These are phyloP conservation scores for Holacanthus passer DNA, from an alignment of 2,113 vertebrate species.

Conservation along the genomic window DNA sequence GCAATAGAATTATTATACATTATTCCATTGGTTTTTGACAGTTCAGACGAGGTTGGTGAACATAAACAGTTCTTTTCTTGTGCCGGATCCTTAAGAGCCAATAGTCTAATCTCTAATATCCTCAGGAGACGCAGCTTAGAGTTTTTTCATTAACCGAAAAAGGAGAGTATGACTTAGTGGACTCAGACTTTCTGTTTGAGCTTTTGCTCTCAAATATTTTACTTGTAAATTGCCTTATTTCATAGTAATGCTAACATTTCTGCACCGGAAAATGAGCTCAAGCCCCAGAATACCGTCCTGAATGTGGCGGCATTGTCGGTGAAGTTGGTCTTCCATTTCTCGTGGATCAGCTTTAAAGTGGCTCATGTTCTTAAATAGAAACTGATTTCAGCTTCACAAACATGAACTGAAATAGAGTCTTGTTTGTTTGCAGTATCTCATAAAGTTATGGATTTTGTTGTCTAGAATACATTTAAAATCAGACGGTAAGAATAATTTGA, in stretches of 20 bases:
- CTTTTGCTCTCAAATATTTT: constrained; percentile 46
- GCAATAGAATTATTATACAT: background rate
- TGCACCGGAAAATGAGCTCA: constrained; percentile 47
- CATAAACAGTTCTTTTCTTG: constrained; percentile 21
- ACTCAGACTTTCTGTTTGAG: constrained; percentile 26
- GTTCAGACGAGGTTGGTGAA: constrained; percentile 32
- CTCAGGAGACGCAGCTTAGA: constrained; percentile 37
- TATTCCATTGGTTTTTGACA: constrained; percentile 25
- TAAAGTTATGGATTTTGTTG: constrained; percentile 2
- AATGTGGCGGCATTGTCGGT: constrained; percentile 17
- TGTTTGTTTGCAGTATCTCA: constrained; percentile 20
- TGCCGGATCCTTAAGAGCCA: background rate
- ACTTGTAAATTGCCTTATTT: constrained; percentile 59
- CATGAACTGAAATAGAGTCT: background rate
- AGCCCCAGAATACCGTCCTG: background rate
- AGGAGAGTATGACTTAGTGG: constrained; percentile 8
- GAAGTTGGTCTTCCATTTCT: constrained; percentile 24
- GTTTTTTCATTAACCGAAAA: constrained; percentile 45
- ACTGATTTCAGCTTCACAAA: constrained; percentile 13
- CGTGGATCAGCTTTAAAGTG: constrained; percentile 21
- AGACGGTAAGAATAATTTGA: background rate
- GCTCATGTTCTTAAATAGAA: constrained; percentile 24
- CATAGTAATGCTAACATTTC: constrained; percentile 39
- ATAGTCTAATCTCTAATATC: constrained; percentile 34
- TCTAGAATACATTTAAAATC: background rate